Evolutionary conservation across 2,888 invertebrate species (phyloP).

Genomic region (Drosophila pseudotakahashii): DNA sequence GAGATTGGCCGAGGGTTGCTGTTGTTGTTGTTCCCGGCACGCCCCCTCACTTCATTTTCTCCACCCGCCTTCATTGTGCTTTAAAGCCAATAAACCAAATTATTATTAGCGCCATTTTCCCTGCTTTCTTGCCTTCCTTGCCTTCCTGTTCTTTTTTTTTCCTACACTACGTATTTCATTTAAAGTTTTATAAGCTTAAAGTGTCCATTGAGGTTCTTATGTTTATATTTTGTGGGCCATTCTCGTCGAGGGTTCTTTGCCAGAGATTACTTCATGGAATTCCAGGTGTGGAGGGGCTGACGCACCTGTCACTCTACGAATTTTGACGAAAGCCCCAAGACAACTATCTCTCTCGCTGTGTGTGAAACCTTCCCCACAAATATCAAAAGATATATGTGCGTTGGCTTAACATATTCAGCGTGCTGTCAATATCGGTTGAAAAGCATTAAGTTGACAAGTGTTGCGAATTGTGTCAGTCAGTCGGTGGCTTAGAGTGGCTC

Average conservation of each 20-base stretch:
- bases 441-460: slow-evolving; percentile 79
- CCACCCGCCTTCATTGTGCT: slow-evolving; percentile 78
- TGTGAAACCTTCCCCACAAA: slow-evolving; percentile 9
- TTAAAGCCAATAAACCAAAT: slow-evolving; percentile 83
- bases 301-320: slow-evolving; percentile 52
- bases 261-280: slow-evolving; percentile 8
- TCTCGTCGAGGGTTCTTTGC: slow-evolving; percentile 1
- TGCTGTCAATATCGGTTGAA: slow-evolving; percentile 65
- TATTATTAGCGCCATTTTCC: slow-evolving; percentile 82
- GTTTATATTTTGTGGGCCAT: slow-evolving; percentile 30
- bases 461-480: slow-evolving; percentile 59
- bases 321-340: slow-evolving; percentile 32
- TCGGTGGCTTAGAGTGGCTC: slow-evolving; percentile 48
- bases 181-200: slow-evolving; percentile 74
- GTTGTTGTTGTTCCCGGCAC: slow-evolving; percentile 24
- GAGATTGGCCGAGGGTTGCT: slow-evolving; percentile 42
- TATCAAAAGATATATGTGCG: slow-evolving; percentile 27
- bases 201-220: slow-evolving; percentile 51
- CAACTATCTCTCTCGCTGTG: slow-evolving; percentile 25
- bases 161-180: slow-evolving; percentile 67
- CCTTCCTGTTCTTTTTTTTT: neutral
- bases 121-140: neutral
- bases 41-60: slow-evolving; percentile 60
- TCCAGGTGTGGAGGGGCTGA: slow-evolving; percentile 18
- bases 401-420: slow-evolving; percentile 60